phyloP scores from a whole-genome alignment of 2,797 vertebrate genomes.

The Mastacembelus armatus region DNA sequence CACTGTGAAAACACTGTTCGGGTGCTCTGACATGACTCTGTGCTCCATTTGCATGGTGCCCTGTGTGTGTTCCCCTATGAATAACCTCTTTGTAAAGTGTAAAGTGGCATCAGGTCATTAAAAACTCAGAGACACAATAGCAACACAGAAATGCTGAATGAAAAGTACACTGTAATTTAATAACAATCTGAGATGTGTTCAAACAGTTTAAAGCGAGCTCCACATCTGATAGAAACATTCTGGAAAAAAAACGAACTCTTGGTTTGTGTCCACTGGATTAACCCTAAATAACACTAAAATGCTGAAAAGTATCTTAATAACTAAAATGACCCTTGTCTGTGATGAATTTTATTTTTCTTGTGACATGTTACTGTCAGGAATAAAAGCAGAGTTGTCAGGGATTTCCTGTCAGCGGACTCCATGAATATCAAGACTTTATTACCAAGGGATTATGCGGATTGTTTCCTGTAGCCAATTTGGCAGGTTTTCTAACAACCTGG shows the following conservation, averaged over 20 bases:
- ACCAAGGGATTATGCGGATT: slow-evolving; percentile 75
- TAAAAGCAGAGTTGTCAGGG: slow-evolving; percentile 68
- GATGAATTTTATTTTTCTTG: slow-evolving; percentile 54
- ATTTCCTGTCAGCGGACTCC: slow-evolving; percentile 76
- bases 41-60: slow-evolving; percentile 44
- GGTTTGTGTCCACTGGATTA: slow-evolving; percentile 20
- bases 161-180: slow-evolving; percentile 3
- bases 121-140: neutral
- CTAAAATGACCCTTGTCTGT: slow-evolving; percentile 41
- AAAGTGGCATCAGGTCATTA: slow-evolving; percentile 24
- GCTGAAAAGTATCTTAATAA: slow-evolving; percentile 27
- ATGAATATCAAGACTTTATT: slow-evolving; percentile 75
- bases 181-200: neutral
- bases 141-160: neutral
- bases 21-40: slow-evolving; percentile 64
- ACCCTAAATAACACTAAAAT: slow-evolving; percentile 11
- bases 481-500: slow-evolving; percentile 73
- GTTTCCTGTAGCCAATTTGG: slow-evolving; percentile 77
- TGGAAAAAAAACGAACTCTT: neutral
- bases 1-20: slow-evolving; percentile 68
- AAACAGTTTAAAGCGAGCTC: neutral
- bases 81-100: slow-evolving; percentile 54
- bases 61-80: slow-evolving; percentile 35
- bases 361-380: slow-evolving; percentile 52
- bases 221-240: neutral